These are phyloP conservation scores for Acronicta aceris DNA, from an alignment of 2,888 invertebrate species.

Conservation along the genomic window DNA sequence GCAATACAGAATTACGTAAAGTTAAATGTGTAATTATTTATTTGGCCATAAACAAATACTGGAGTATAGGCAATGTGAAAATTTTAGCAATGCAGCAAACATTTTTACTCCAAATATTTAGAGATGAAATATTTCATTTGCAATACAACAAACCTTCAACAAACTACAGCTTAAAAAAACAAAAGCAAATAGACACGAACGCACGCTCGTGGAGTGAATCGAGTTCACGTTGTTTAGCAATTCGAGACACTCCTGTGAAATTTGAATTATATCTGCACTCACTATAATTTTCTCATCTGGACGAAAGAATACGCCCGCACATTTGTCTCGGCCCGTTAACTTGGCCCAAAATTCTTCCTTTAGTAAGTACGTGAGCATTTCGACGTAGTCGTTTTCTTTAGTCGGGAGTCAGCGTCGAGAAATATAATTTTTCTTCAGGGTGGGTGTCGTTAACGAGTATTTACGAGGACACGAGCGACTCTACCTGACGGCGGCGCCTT, in stretches of 20 bases:
- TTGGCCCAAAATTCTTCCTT: constrained; percentile 78
- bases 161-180: background rate
- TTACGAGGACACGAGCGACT: constrained; percentile 84
- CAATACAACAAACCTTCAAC: too few relatives aligned
- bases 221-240: constrained; percentile 7
- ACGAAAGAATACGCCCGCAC: constrained; percentile 71
- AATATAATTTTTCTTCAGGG: constrained; percentile 85
- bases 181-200: background rate
- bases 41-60: background rate
- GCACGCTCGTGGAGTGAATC: background rate
- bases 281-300: constrained; percentile 74
- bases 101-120: background rate
- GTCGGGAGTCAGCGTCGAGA: constrained; percentile 78
- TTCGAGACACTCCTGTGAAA: constrained; percentile 39
- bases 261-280: constrained; percentile 63
- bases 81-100: background rate
- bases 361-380: constrained; percentile 80
- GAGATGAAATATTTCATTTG: constrained; percentile 3
- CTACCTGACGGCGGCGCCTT: constrained; percentile 85
- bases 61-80: background rate
- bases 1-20: too few relatives aligned
- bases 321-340: constrained; percentile 77
- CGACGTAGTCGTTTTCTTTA: constrained; percentile 76
- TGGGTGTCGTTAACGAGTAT: constrained; percentile 86
- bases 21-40: background rate